Base-by-base conservation (phyloP, 2,113 vertebrate species). In the Pitta sordida region DNA sequence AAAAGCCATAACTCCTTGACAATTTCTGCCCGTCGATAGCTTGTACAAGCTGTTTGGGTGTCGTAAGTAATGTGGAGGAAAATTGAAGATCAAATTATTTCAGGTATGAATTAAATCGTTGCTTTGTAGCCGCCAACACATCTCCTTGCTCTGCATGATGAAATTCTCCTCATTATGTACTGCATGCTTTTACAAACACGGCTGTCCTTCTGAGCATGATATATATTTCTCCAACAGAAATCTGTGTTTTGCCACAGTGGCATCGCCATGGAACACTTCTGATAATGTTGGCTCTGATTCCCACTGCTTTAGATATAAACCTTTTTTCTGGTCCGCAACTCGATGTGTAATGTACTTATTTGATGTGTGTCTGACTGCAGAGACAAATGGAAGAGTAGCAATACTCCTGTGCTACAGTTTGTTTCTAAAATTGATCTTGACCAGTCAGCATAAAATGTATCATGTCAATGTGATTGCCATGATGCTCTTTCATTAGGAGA, bases 1-100 rank as follows among this genome's bases (percentile, higher is more conserved):
- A 93, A 96, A 95, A 95, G 93, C 80, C 52, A 5, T 91, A 96
- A 97, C 75, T 96, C 92, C 64, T 58, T 3, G 21, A 69, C 79
- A 87, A 68, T 95, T 95, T 91, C 83, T 94, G 83, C 94, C 86
- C 7, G 1, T 89, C 68, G 64, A 68, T 92, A 93, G 75, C 71
- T 94, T 17, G 9, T 67, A 75, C 62, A 81, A 87, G 89, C 86
- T 94, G 81, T 76, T 88, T 73, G 48, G 83, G 67, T 30, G 13
- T 67, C 49, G 56, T 56, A 44, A 93, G 80, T 83, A 87, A 76
- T 1, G 59, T 71, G 64, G 49, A 75, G 60, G 73, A 88, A 95
- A 92, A 94, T 64, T 30, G 64, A 92, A 94, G 73, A 93, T 68
- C 79, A 83, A 71, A 82, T 94, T 88, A 83, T 94, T 86, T 46